These are phyloP conservation scores for Idaea dimidiata DNA, from an alignment of 2,888 invertebrate genomes.

Conservation along the genomic window DNA sequence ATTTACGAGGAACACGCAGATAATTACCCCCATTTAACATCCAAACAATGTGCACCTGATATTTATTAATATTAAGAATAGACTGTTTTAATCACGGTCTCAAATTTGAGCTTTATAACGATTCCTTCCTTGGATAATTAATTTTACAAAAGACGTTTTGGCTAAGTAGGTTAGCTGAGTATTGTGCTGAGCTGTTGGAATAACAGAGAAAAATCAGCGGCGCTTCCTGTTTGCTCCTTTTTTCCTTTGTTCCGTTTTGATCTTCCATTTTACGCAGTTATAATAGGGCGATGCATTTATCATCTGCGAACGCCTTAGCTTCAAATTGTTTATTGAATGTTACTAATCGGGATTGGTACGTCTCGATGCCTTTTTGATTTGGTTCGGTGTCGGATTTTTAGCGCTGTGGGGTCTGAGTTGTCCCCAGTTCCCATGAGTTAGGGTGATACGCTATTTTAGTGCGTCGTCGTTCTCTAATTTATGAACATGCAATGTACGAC, in stretches of 20 bases:
- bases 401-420: conserved; percentile 48
- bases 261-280: conserved; percentile 59
- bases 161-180: conserved; percentile 50
- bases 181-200: conserved; percentile 56
- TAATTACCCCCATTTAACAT: conserved; percentile 58
- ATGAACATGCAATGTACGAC: conserved; percentile 65
- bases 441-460: conserved; percentile 80
- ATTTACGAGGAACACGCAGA: conserved; percentile 46
- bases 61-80: conserved; percentile 61
- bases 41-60: conserved; percentile 59
- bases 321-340: conserved; percentile 73
- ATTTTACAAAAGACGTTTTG: conserved; percentile 69
- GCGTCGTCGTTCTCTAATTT: conserved; percentile 72
- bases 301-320: conserved; percentile 53
- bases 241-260: conserved; percentile 58
- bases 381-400: conserved; percentile 59
- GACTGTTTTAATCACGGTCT: conserved; percentile 56
- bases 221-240: conserved; percentile 58
- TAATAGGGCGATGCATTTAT: conserved; percentile 69
- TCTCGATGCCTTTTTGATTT: conserved; percentile 75
- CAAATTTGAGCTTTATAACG: conserved; percentile 71
- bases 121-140: conserved; percentile 72
- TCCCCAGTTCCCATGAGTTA: conserved; percentile 70
- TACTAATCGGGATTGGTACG: conserved; percentile 62
- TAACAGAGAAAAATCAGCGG: conserved; percentile 69